A percentile compares a stretch with the other conserved stretches of the same genome.
phyloP scores from a whole-genome alignment of 2,113 vertebrate species.

The Nymphicus hollandicus region DNA sequence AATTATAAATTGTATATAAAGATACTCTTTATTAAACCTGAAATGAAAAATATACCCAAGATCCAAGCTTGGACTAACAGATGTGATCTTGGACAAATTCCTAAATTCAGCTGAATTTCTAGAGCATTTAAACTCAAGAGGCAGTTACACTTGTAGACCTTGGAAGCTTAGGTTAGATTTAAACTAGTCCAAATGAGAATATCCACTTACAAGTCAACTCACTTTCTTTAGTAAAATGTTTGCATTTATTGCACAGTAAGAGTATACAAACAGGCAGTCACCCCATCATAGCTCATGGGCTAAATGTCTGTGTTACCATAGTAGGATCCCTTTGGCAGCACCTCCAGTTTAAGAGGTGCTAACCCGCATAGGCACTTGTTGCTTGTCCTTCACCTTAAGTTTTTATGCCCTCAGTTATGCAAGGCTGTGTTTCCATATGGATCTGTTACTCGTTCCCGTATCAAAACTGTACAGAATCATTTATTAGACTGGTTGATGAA shows the following conservation, averaged over 20 bases:
- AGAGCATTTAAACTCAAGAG: background rate
- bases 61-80: background rate
- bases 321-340: background rate
- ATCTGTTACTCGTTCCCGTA: background rate
- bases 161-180: background rate
- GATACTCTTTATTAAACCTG: background rate
- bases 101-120: background rate
- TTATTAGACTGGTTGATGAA: background rate
- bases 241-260: background rate
- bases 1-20: background rate
- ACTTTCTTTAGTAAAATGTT: background rate
- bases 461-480: background rate
- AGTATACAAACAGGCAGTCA: background rate
- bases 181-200: background rate
- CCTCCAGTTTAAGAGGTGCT: background rate
- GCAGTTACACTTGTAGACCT: background rate
- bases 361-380: background rate
- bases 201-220: background rate
- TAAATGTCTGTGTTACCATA: background rate
- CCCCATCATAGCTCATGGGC: background rate
- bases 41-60: background rate
- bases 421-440: background rate
- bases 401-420: background rate
- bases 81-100: background rate
- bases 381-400: background rate